These are phyloP conservation scores for Apodemia mormo DNA, from an alignment of 2,888 invertebrate species.

Conservation along the genomic window DNA sequence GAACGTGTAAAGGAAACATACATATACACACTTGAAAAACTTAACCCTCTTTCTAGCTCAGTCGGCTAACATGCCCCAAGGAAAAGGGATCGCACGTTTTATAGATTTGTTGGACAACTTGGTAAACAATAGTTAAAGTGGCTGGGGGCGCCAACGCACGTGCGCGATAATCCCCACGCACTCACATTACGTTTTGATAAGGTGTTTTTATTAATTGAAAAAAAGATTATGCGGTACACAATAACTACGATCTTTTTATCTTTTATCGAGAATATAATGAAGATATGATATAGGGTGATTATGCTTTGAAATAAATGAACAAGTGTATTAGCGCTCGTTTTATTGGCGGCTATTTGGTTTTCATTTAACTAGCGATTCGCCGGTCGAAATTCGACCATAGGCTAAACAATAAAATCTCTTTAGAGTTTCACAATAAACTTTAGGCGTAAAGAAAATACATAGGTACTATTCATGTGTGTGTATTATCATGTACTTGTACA, in stretches of 20 bases:
- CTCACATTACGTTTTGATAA: slow-evolving; percentile 70
- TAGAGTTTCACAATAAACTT: no score
- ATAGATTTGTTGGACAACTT: slow-evolving; percentile 29
- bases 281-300: slow-evolving; percentile 16
- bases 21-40: background rate
- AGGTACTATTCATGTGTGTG: no score
- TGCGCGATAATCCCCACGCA: slow-evolving; percentile 63
- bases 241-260: slow-evolving; percentile 40
- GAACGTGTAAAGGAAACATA: no score
- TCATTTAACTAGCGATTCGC: no score
- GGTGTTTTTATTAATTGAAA: slow-evolving; percentile 75
- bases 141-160: slow-evolving; percentile 52
- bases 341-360: no score
- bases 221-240: slow-evolving; percentile 59
- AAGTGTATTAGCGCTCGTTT: background rate
- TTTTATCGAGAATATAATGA: slow-evolving; percentile 27
- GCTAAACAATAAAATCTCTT: no score
- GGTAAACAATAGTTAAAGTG: slow-evolving; percentile 35
- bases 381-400: no score
- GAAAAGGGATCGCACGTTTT: slow-evolving; percentile 21
- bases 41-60: no score
- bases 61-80: background rate
- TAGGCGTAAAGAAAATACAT: no score
- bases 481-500: no score
- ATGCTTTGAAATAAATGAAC: background rate